Evolutionary conservation across 2,113 vertebrate species (phyloP).

Genomic region (Cebidichthys violaceus): DNA sequence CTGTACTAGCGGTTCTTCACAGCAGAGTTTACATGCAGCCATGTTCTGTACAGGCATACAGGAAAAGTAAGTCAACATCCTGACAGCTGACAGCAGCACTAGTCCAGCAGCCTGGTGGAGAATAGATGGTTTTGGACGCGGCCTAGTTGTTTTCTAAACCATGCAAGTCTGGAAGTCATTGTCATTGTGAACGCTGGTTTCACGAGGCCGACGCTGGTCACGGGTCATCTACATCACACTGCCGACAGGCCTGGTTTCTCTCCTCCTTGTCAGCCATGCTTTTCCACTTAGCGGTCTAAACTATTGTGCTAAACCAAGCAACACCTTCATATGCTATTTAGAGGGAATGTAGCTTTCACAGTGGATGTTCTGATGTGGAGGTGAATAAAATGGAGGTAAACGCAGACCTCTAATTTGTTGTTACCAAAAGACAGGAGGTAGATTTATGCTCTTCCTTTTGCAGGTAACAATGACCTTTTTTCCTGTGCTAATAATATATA

Average conservation of each 20-base stretch:
- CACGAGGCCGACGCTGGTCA: constrained; percentile 46
- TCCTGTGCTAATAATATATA: not conserved
- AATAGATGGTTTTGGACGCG: constrained; percentile 41
- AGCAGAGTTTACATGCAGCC: constrained; percentile 32
- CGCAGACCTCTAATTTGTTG: not conserved
- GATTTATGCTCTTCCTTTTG: not conserved
- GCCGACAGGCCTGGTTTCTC: constrained; percentile 44
- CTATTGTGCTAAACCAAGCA: constrained; percentile 40
- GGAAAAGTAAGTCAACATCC: constrained; percentile 54
- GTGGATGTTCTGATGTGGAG: not conserved
- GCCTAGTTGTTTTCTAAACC: constrained; percentile 59
- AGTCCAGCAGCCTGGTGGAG: constrained; percentile 31
- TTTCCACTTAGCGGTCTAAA: constrained; percentile 38
- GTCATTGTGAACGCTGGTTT: constrained; percentile 48
- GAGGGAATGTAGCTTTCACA: not conserved
- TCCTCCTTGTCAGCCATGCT: constrained; percentile 44
- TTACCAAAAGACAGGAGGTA: not conserved
- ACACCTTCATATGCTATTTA: constrained; percentile 7
- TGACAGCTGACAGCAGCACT: constrained; percentile 60
- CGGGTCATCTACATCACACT: constrained; percentile 62
- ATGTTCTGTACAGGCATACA: constrained; percentile 50
- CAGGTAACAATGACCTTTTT: not conserved
- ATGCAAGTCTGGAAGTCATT: constrained; percentile 64
- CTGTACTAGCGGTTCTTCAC: not conserved
- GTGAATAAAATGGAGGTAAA: not conserved